These are phyloP conservation scores for Diadema setosum DNA, from an alignment of 35 echinoderm and acorn worm species.

Conservation along the genomic window DNA sequence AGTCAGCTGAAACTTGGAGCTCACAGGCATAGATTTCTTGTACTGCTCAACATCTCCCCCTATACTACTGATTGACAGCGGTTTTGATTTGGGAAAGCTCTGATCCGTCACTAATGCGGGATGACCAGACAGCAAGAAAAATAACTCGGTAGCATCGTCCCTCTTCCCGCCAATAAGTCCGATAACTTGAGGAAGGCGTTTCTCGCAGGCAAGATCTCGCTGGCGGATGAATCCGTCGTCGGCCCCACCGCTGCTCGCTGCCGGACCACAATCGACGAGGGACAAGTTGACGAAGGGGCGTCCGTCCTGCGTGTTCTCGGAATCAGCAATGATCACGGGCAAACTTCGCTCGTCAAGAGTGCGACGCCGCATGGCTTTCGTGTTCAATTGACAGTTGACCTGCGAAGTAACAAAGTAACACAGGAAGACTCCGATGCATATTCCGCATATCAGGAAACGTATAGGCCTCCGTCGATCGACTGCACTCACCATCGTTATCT, in stretches of 20 bases:
- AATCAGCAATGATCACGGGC: background rate
- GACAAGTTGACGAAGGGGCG: background rate
- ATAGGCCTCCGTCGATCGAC: no score
- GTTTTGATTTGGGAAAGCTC: background rate
- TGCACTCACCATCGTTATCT: no score
- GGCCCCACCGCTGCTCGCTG: background rate
- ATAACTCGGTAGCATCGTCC: conserved; percentile 21
- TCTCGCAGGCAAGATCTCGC: background rate
- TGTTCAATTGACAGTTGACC: no score
- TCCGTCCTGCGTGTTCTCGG: background rate
- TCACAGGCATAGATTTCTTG: conserved; percentile 25
- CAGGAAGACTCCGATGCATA: no score
- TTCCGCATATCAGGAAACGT: no score
- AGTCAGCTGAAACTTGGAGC: conserved; percentile 32
- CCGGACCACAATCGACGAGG: background rate
- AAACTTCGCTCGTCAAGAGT: no score
- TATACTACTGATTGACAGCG: conserved; percentile 20
- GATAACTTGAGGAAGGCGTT: conserved; percentile 46
- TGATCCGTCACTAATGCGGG: conserved; percentile 38
- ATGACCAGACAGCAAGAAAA: conserved; percentile 31
- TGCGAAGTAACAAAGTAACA: no score
- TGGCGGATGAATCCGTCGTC: no score
- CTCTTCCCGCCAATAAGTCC: conserved; percentile 44
- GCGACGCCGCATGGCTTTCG: no score
- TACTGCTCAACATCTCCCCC: conserved; percentile 62